Evolutionary conservation across 2,888 invertebrate genomes (phyloP).

Genomic region (Sphaeridia pumilis): DNA sequence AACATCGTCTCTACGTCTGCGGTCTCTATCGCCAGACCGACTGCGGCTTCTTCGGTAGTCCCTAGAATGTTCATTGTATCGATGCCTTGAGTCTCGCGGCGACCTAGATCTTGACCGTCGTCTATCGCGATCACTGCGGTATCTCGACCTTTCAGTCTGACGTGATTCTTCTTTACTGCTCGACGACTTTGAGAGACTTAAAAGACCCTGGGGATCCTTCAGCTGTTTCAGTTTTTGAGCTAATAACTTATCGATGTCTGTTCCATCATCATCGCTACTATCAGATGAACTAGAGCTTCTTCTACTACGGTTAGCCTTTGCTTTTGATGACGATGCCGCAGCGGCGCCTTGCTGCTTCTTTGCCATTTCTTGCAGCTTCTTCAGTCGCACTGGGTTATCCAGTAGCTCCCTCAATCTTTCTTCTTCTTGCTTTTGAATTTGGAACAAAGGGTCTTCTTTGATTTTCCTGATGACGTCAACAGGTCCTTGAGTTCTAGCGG

Average conservation of each 20-base stretch:
- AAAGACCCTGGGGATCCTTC: slow-evolving; percentile 42
- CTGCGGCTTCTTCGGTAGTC: slow-evolving; percentile 1
- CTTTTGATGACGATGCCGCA: slow-evolving; percentile 8
- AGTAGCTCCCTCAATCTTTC: slow-evolving; percentile 72
- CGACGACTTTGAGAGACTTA: slow-evolving; percentile 33
- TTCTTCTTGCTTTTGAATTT: slow-evolving; percentile 79
- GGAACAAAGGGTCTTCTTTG: slow-evolving; percentile 82
- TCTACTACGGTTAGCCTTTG: slow-evolving; percentile 27
- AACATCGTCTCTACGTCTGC: slow-evolving; percentile 1
- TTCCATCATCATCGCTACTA: slow-evolving; percentile 38
- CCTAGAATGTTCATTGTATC: not conserved
- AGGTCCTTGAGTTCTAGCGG: slow-evolving; percentile 47
- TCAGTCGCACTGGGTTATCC: slow-evolving; percentile 83
- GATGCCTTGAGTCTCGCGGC: not conserved
- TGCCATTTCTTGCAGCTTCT: slow-evolving; percentile 49
- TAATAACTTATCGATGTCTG: slow-evolving; percentile 54
- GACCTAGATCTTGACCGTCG: not conserved
- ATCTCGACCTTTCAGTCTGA: slow-evolving; percentile 10
- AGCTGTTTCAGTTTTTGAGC: slow-evolving; percentile 59
- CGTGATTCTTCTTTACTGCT: slow-evolving; percentile 22
- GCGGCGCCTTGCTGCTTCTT: slow-evolving; percentile 44
- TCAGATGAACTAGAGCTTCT: slow-evolving; percentile 9
- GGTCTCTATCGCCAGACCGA: slow-evolving; percentile 1
- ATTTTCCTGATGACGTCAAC: slow-evolving; percentile 79
- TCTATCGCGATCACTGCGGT: not conserved